Percentiles rank a stretch among this genome's conserved stretches.
These are phyloP conservation scores for Dipodomys ordii DNA, from an alignment of 2,113 vertebrate species.

Conservation along the genomic window DNA sequence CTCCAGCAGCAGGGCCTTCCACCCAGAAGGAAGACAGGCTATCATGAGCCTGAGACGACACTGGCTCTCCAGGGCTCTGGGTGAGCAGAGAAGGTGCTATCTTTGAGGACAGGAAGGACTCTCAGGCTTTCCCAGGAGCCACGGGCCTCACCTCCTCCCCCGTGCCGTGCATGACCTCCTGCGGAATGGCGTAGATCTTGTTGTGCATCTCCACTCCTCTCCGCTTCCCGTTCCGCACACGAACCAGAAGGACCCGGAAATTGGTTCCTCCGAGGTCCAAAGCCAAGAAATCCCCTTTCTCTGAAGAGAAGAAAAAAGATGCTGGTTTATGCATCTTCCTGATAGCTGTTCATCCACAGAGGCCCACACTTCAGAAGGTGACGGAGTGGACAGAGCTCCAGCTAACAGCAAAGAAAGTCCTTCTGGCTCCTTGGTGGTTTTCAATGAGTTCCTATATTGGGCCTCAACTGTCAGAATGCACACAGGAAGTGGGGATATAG, in stretches of 20 bases:
- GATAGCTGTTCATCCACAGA: neutral
- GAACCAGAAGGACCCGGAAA: conserved; percentile 96
- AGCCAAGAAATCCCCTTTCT: conserved; percentile 95
- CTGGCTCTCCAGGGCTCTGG: neutral
- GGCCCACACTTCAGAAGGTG: too few species aligned
- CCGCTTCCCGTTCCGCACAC: conserved; percentile 89
- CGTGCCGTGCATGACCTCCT: conserved; percentile 95
- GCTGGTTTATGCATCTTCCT: neutral
- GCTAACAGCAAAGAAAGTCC: neutral
- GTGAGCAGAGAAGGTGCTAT: neutral
- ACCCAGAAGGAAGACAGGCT: neutral
- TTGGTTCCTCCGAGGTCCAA: conserved; percentile 97
- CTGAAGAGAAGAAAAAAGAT: conserved; percentile 83
- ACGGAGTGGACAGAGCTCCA: neutral
- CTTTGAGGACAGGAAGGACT: neutral
- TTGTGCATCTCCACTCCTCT: conserved; percentile 96
- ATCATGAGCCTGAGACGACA: neutral
- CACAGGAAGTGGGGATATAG: neutral
- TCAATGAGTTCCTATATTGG: neutral
- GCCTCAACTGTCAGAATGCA: neutral
- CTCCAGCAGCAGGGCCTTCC: neutral
- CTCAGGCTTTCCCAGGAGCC: neutral
- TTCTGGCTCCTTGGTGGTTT: neutral
- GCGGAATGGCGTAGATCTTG: conserved; percentile 96
- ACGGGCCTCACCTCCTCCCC: conserved; percentile 93